Evolutionary conservation across 2,113 vertebrate genomes (phyloP).

Genomic region (Carassius auratus): DNA sequence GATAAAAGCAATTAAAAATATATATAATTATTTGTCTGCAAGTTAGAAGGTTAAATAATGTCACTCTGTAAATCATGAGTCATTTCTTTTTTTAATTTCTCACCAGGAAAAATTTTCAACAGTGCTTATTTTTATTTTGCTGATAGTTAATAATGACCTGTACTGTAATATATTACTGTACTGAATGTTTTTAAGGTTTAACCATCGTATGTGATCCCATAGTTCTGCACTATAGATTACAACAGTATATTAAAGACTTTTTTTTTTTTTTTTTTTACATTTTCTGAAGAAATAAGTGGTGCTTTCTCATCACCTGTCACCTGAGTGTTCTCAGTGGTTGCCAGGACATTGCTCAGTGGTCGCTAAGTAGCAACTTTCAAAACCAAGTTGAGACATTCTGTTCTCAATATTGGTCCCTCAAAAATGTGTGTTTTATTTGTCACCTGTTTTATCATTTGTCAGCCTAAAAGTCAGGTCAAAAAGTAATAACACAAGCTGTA

Average conservation of each 20-base stretch:
- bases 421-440: not conserved
- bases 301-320: not conserved
- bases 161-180: not conserved
- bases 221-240: not conserved
- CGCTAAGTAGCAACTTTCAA: not conserved
- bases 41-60: not conserved
- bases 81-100: not conserved
- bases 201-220: not conserved
- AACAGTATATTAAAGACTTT: not conserved
- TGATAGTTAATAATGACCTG: not conserved
- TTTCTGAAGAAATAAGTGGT: not conserved
- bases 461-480: not conserved
- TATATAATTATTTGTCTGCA: not conserved
- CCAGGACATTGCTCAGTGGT: not conserved
- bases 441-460: not conserved
- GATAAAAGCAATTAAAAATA: too few species aligned
- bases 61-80: not conserved
- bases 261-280: too few species aligned
- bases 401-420: not conserved
- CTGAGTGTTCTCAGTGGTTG: not conserved
- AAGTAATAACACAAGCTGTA: not conserved
- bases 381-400: not conserved
- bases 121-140: not conserved
- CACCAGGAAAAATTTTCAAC: not conserved
- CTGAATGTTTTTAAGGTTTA: not conserved